Evolutionary conservation across 2,797 vertebrate genomes (phyloP).

Genomic region (Hoplostethus atlanticus): DNA sequence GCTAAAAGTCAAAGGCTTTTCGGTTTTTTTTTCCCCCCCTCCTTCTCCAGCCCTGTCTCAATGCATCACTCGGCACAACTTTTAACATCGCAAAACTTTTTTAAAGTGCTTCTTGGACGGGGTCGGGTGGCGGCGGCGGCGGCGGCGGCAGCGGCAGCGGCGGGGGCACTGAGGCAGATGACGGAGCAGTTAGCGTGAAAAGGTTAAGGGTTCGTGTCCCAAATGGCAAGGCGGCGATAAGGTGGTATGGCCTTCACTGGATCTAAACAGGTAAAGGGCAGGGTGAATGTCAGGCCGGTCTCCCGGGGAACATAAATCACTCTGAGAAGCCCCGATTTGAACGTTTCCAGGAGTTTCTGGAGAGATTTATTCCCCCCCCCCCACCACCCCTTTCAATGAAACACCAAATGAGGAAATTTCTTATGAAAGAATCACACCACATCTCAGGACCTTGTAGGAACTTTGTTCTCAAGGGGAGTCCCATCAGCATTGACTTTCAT

Average conservation of each 20-base stretch:
- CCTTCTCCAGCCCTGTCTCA: conserved; percentile 25
- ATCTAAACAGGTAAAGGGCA: conserved; percentile 76
- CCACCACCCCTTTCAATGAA: conserved; percentile 34
- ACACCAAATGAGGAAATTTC: conserved; percentile 4
- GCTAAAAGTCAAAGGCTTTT: conserved; percentile 59
- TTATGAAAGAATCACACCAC: conserved; percentile 6
- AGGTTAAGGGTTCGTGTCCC: conserved; percentile 76
- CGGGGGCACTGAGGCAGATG: conserved; percentile 53
- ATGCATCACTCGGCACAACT: conserved; percentile 45
- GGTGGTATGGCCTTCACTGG: conserved; percentile 64
- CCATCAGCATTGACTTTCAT: not conserved
- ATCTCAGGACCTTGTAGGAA: not conserved
- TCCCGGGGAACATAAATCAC: conserved; percentile 70
- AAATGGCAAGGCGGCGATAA: conserved; percentile 73
- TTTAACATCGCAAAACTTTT: conserved; percentile 52
- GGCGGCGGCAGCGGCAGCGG: not conserved
- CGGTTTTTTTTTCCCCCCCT: not conserved
- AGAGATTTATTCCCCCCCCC: not conserved
- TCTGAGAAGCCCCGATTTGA: conserved; percentile 39
- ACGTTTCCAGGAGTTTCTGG: conserved; percentile 29
- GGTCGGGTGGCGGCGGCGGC: conserved; percentile 4
- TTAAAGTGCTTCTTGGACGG: conserved; percentile 42
- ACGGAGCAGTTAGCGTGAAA: conserved; percentile 73
- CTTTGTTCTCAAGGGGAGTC: not conserved
- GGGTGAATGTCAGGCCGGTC: conserved; percentile 76